These are phyloP conservation scores for Thomomys bottae DNA, from an alignment of 2,113 vertebrate genomes.

Conservation along the genomic window DNA sequence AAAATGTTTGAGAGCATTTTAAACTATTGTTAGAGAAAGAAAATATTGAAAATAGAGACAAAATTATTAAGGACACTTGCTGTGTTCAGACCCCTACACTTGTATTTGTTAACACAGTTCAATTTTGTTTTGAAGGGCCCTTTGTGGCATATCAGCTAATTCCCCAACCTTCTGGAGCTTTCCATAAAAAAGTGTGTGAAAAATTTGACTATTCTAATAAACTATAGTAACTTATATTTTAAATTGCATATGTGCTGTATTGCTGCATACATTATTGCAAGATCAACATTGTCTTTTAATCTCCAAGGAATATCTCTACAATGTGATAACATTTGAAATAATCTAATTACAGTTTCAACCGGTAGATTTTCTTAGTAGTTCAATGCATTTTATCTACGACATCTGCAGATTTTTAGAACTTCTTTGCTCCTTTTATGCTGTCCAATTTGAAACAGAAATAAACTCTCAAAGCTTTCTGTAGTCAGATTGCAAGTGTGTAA, in stretches of 20 bases:
- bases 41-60: background rate
- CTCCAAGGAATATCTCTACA: background rate
- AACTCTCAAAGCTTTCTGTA: background rate
- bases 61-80: background rate
- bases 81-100: background rate
- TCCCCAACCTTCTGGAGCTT: background rate
- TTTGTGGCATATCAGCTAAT: background rate
- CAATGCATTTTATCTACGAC: background rate
- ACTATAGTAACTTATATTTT: background rate
- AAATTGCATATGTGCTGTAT: background rate
- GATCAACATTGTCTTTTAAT: background rate
- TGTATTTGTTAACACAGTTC: background rate
- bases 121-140: background rate
- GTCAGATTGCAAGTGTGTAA: background rate
- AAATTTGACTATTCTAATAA: background rate
- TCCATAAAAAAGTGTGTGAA: background rate
- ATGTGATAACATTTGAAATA: background rate
- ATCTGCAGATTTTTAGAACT: background rate
- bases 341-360: background rate
- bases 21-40: background rate
- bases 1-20: background rate
- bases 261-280: background rate
- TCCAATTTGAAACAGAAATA: background rate
- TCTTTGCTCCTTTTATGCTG: background rate
- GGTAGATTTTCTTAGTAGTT: background rate